Base-by-base conservation (phyloP, 2,797 vertebrate genomes). In the Buphagus erythrorhynchus region DNA sequence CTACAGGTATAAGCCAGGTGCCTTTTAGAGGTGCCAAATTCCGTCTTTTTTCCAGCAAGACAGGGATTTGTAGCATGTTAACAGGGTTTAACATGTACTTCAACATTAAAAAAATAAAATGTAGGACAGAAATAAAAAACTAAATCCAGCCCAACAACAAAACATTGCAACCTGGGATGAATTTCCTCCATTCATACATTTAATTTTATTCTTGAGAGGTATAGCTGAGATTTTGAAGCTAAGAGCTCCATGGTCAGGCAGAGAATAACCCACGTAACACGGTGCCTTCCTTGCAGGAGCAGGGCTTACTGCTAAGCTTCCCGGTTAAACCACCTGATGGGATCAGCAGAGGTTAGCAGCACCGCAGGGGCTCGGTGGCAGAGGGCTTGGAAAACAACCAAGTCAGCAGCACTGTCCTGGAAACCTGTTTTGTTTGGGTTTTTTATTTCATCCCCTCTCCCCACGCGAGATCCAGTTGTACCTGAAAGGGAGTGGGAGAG, bases 321-420 rank as follows among this genome's bases (percentile, higher is more conserved):
- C 65, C 0, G 0, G 51, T 86, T 93, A 93, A 95, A 93, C 72
- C 93, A 90, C 82, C 93, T 95, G 93, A 90, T 88, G 87, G 85
- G 96, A 95, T 95, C 95, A 95, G 40, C 46, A 63, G 86, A 92
- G 77, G 91, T 88, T 86, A 83, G 57, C 61, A 81, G 91, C 45
- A 67, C 69, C 2, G 0, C 49, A 13, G 58, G 54, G 42, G 8
- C 83, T 58, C 2, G 17, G 25, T 46, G 79, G 67, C 62, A 74
- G 42, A 62, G 69, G 45, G n/a, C 20, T 80, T 38, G 43, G 49
- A 71, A 93, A 88, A 77, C 69, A 91, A 8, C 29, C 29, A 54
- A 75, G 40, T 73, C 57, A 71, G 68, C 67, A 68, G 31, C 49
- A 3, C 58, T 36, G 43, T 49, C 55, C 77, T 33, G 54, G 61